These are phyloP conservation scores for Agelastica alni DNA, from an alignment of 2,888 invertebrate species.

Conservation along the genomic window DNA sequence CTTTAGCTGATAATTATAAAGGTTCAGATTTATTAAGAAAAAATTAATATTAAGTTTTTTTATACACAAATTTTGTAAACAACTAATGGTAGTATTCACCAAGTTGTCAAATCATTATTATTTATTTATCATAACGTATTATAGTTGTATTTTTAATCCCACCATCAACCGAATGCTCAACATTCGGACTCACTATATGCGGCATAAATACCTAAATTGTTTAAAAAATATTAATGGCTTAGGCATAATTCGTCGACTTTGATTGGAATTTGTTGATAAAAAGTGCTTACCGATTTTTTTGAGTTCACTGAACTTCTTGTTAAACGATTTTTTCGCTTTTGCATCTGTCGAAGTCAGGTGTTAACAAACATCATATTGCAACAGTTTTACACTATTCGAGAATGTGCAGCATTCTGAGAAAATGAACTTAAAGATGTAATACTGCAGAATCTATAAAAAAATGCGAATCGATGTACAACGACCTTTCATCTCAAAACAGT, in stretches of 20 bases:
- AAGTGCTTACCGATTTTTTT: constrained; percentile 11
- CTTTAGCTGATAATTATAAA: no score
- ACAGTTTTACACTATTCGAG: constrained; percentile 12
- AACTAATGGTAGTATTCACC: no score
- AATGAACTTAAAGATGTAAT: constrained; percentile 19
- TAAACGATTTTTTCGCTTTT: background rate
- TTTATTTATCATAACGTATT: no score
- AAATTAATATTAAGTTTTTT: no score
- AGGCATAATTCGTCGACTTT: constrained; percentile 4
- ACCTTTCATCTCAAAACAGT: constrained; percentile 1
- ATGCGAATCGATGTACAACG: background rate
- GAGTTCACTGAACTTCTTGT: constrained; percentile 18
- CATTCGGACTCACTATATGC: no score
- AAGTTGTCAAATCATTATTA: no score
- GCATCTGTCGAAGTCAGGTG: constrained; percentile 22
- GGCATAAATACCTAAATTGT: no score
- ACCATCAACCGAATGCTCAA: no score
- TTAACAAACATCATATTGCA: constrained; percentile 22
- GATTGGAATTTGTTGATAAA: constrained; percentile 4
- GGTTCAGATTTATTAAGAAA: no score
- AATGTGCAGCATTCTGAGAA: constrained; percentile 24
- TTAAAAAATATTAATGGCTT: no score
- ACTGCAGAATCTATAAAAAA: constrained; percentile 27
- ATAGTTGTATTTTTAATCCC: no score
- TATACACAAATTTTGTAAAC: no score